Base-by-base conservation (phyloP, 53 echinoderm and acorn worm species). In the Holothuria leucospilota region DNA sequence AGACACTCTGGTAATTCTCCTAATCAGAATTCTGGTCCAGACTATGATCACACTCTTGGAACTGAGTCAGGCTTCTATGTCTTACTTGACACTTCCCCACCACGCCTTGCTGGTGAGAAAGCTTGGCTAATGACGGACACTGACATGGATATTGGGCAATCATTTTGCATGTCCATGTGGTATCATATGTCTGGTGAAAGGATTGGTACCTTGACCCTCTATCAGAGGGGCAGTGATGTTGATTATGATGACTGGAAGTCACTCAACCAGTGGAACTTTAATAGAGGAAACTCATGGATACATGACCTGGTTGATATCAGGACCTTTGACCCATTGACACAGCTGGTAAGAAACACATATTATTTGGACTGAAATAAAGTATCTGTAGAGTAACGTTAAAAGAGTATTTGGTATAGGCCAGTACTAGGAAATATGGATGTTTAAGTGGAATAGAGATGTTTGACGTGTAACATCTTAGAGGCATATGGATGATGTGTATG, bases 41-140 rank as follows among this genome's bases (percentile, higher is more conserved):
- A 87, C 59, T 62, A 21, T 7, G 96, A 96, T 86, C 96, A 96
- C 92, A 93, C 96, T 27, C 85, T 93, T 13, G 92, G 96, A 16
- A 96, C 89, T 13, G 67, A 41, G 6, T 59, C 62, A 52, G 96
- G 96, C 11, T 91, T 82, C 91, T 96, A 96, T 49, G 94, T 88
- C n/a, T 92, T 89, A 71, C 78, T 90, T 5, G 92, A 92, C 77
- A 89, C 94, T 5, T 85, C 96, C 8, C 21, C 81, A 29, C 94
- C 92, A 9, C 88, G 94, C 9, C 42, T 69, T 20, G 29, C 38
- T 1, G 90, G 85, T 14, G 94, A 96, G 42, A 28, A 52, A 18
- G 94, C 96, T 1, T 87, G 87, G 77, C 82, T 96, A 18, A 81
- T 94, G 82, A 90, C 94, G 0, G 94, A 92, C 39, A 93, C 96